phyloP scores from a whole-genome alignment of 2,888 invertebrate genomes.

The Netelia virgata region DNA sequence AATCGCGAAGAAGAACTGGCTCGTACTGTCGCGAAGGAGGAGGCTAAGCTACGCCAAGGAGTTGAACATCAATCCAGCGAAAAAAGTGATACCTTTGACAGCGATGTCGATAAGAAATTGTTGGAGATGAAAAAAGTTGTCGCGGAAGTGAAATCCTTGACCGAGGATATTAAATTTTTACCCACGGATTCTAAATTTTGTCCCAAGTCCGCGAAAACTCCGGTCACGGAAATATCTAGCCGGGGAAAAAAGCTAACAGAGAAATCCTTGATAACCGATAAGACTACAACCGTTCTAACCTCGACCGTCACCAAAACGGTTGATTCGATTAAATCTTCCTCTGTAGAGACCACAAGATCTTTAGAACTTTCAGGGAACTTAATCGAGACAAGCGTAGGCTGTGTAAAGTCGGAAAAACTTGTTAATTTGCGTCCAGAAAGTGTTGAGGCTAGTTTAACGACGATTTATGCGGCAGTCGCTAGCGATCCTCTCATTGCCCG shows the following conservation, averaged over 20 bases:
- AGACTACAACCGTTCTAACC: constrained; percentile 66
- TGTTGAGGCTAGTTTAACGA: constrained; percentile 80
- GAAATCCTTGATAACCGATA: constrained; percentile 74
- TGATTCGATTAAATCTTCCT: constrained; percentile 71
- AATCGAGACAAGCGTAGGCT: constrained; percentile 71
- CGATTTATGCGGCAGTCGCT: constrained; percentile 78
- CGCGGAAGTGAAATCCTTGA: constrained; percentile 49
- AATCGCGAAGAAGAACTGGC: not conserved
- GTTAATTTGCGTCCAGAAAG: constrained; percentile 80
- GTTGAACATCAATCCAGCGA: constrained; percentile 21
- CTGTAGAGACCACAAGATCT: constrained; percentile 73
- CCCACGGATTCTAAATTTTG: constrained; percentile 48
- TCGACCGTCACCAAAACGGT: constrained; percentile 67
- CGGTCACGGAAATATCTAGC: constrained; percentile 40
- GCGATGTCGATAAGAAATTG: constrained; percentile 33
- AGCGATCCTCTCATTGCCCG: constrained; percentile 64
- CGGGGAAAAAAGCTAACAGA: constrained; percentile 54
- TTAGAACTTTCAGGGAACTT: constrained; percentile 75
- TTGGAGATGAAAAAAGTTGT: constrained; percentile 4
- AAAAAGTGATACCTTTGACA: constrained; percentile 29
- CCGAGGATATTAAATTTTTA: constrained; percentile 60
- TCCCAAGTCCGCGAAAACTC: constrained; percentile 49
- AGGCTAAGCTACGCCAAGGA: constrained; percentile 26
- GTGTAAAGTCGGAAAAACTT: constrained; percentile 77
- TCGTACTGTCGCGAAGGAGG: constrained; percentile 49